Percentiles rank a stretch among this genome's conserved stretches.
Conservation (phyloP, 2,113 vertebrate species). For the Eleginops maclovinus region DNA sequence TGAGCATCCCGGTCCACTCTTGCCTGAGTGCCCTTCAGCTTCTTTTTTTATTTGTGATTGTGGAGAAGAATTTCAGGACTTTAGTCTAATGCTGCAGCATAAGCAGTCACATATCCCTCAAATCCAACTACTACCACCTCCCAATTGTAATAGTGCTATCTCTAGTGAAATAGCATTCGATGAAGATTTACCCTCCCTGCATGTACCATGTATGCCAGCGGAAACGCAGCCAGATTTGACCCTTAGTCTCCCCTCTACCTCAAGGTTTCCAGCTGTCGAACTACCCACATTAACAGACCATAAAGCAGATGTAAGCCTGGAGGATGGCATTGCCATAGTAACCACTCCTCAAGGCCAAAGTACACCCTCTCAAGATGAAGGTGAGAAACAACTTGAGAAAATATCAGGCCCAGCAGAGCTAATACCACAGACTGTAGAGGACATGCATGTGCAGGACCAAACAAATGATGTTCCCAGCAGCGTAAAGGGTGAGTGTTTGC, state of each 20-base stretch:
- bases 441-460: constrained; percentile 30
- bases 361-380: constrained; percentile 15
- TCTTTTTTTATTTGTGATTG: constrained; percentile 78
- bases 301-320: constrained; percentile 35
- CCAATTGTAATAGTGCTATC: constrained; percentile 30
- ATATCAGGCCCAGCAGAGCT: constrained; percentile 21
- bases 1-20: constrained; percentile 32
- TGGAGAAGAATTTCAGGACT: constrained; percentile 78
- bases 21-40: constrained; percentile 49
- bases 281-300: constrained; percentile 23
- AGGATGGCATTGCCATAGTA: constrained; percentile 43
- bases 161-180: constrained; percentile 6
- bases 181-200: constrained; percentile 20
- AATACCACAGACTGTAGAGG: constrained; percentile 28
- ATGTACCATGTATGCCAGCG: constrained; percentile 20
- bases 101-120: constrained; percentile 70
- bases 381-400: constrained; percentile 41
- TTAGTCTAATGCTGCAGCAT: constrained; percentile 75
- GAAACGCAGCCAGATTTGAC: constrained; percentile 37
- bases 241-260: constrained; percentile 49
- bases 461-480: constrained; percentile 19
- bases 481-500: constrained; percentile 20
- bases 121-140: constrained; percentile 37
- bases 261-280: constrained; percentile 54
- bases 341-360: constrained; percentile 46